Percentiles rank a stretch among this genome's conserved stretches.
Evolutionary conservation across 2,888 invertebrate genomes (phyloP).

Genomic region (Parnassius smintheus): DNA sequence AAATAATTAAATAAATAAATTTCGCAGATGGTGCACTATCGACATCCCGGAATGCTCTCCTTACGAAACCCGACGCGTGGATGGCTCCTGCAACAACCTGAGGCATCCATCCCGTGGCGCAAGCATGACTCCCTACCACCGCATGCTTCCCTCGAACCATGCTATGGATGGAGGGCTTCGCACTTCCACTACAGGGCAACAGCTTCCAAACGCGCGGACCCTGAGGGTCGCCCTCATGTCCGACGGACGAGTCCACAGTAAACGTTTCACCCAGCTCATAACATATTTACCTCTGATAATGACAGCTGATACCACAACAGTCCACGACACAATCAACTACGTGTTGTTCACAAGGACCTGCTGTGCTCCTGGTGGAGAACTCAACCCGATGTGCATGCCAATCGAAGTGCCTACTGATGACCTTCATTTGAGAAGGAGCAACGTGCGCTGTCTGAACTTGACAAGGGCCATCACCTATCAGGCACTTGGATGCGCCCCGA

Average conservation of each 20-base stretch:
- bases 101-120: slow-evolving; percentile 44
- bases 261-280: slow-evolving; percentile 40
- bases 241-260: slow-evolving; percentile 39
- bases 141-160: slow-evolving; percentile 42
- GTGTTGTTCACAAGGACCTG: slow-evolving; percentile 18
- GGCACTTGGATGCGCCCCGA: slow-evolving; percentile 42
- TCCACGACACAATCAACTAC: slow-evolving; percentile 22
- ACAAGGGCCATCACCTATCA: slow-evolving; percentile 50
- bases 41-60: slow-evolving; percentile 39
- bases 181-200: slow-evolving; percentile 41
- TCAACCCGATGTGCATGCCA: slow-evolving; percentile 41
- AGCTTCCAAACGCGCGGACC: slow-evolving; percentile 42
- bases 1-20: no score
- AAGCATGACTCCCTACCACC: slow-evolving; percentile 38
- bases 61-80: slow-evolving; percentile 43
- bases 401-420: slow-evolving; percentile 45
- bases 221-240: slow-evolving; percentile 42
- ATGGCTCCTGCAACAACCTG: slow-evolving; percentile 45
- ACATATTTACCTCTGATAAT: slow-evolving; percentile 38
- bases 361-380: slow-evolving; percentile 11
- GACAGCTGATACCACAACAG: slow-evolving; percentile 35
- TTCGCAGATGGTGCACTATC: slow-evolving; percentile 36
- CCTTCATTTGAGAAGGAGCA: slow-evolving; percentile 40
- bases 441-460: slow-evolving; percentile 49
- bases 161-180: slow-evolving; percentile 40